Percentiles rank a stretch among this genome's conserved stretches.
phyloP scores from a whole-genome alignment of 1,140 invertebrate genomes.

The Cotesia typhae region DNA sequence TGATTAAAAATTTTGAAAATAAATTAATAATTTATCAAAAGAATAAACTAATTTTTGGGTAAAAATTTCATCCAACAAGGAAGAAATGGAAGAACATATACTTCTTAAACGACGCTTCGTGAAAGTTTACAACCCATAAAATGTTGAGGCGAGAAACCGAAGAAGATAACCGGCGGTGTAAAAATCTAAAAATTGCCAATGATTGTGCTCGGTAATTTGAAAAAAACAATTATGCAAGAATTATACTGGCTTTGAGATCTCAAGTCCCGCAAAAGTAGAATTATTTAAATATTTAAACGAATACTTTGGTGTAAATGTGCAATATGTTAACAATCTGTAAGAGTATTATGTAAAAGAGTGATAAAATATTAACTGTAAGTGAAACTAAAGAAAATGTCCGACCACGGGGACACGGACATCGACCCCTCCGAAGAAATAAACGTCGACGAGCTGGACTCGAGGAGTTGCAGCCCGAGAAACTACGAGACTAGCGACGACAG shows the following conservation, averaged over 20 bases:
- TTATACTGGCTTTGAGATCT: background rate
- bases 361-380: background rate
- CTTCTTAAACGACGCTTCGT: constrained; percentile 39
- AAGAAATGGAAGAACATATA: constrained; percentile 20
- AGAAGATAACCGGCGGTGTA: background rate
- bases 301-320: too few relatives aligned
- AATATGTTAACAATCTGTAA: too few relatives aligned
- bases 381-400: constrained; percentile 52
- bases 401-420: constrained; percentile 57
- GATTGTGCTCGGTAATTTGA: constrained; percentile 40
- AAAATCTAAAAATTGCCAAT: too few relatives aligned
- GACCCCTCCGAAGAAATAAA: constrained; percentile 63
- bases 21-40: too few relatives aligned
- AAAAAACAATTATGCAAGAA: constrained; percentile 27
- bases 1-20: too few relatives aligned
- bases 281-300: too few relatives aligned
- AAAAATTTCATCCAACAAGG: background rate
- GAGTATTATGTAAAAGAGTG: too few relatives aligned
- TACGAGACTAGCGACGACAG: constrained; percentile 45
- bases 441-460: constrained; percentile 61
- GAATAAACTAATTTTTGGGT: too few relatives aligned
- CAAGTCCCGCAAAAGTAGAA: too few relatives aligned
- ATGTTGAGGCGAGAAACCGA: constrained; percentile 39
- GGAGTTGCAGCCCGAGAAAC: constrained; percentile 56
- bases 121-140: constrained; percentile 44